These are phyloP conservation scores for Pristis pectinata DNA, from an alignment of 2,797 vertebrate species.

Conservation along the genomic window DNA sequence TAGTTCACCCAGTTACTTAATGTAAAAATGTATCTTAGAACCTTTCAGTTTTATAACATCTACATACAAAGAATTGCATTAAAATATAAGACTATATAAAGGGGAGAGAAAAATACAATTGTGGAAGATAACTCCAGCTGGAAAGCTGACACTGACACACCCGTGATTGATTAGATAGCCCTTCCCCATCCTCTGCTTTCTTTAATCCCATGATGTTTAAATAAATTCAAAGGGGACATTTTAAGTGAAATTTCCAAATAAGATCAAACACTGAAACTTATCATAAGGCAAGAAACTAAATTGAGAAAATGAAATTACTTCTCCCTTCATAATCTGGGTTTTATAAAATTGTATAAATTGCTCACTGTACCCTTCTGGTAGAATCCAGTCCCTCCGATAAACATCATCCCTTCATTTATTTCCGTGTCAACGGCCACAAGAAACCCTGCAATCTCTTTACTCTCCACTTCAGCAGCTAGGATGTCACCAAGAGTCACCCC, in stretches of 20 bases:
- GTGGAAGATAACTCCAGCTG: background rate
- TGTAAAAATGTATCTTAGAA: background rate
- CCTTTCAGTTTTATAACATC: background rate
- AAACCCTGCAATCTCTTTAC: too few species aligned
- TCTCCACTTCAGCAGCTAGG: too few species aligned
- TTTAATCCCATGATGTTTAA: background rate
- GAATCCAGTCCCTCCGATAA: too few species aligned
- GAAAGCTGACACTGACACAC: too few species aligned
- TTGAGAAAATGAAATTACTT: too few species aligned
- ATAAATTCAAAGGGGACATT: background rate
- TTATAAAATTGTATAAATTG: too few species aligned
- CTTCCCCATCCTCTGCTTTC: background rate
- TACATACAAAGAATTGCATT: background rate
- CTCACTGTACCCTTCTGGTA: too few species aligned
- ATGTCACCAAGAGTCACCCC: too few species aligned
- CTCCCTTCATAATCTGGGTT: too few species aligned
- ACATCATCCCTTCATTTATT: too few species aligned
- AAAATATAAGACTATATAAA: background rate
- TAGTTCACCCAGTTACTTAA: background rate
- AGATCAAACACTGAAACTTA: background rate
- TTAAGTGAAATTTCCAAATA: background rate
- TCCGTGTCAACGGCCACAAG: too few species aligned
- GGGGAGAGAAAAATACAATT: background rate
- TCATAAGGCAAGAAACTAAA: too few species aligned
- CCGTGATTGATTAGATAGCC: background rate